Conservation (phyloP, 1,140 invertebrate genomes). For the Drosophila rufa region DNA sequence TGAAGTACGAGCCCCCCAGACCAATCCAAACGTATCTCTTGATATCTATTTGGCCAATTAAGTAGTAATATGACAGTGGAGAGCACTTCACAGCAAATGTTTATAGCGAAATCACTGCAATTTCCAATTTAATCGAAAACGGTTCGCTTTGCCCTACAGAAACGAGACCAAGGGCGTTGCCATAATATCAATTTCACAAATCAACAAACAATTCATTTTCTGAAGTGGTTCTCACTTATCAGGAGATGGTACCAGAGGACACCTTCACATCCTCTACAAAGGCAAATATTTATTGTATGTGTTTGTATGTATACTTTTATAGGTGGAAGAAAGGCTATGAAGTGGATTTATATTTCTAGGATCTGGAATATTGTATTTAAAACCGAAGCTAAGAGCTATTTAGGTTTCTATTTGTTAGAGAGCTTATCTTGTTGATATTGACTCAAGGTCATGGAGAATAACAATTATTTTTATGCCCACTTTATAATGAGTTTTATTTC, state of each 20-base stretch:
- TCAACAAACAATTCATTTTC: slow-evolving; percentile 13
- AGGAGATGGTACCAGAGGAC: neutral
- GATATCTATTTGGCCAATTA: slow-evolving; percentile 31
- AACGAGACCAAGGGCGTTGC: slow-evolving; percentile 21
- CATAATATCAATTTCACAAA: slow-evolving; percentile 39
- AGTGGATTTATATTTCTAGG: neutral
- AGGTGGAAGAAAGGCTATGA: neutral
- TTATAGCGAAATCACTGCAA: slow-evolving; percentile 3
- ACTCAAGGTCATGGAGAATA: neutral
- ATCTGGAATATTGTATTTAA: neutral
- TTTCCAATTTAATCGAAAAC: slow-evolving; percentile 8
- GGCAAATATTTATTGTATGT: slow-evolving; percentile 6
- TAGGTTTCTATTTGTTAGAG: neutral
- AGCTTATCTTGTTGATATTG: slow-evolving; percentile 2
- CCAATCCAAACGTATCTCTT: no score
- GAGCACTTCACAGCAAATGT: slow-evolving; percentile 11
- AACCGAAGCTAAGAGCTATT: neutral
- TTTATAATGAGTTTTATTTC: neutral
- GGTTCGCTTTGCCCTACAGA: slow-evolving; percentile 38
- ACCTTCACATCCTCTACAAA: slow-evolving; percentile 14
- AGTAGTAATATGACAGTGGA: slow-evolving; percentile 11
- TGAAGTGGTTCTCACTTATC: slow-evolving; percentile 42
- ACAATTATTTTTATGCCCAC: neutral
- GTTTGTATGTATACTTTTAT: neutral
- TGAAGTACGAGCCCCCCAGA: slow-evolving; percentile 29